Base-by-base conservation (phyloP, 1,140 invertebrate genomes). In the Drosophila orena region DNA sequence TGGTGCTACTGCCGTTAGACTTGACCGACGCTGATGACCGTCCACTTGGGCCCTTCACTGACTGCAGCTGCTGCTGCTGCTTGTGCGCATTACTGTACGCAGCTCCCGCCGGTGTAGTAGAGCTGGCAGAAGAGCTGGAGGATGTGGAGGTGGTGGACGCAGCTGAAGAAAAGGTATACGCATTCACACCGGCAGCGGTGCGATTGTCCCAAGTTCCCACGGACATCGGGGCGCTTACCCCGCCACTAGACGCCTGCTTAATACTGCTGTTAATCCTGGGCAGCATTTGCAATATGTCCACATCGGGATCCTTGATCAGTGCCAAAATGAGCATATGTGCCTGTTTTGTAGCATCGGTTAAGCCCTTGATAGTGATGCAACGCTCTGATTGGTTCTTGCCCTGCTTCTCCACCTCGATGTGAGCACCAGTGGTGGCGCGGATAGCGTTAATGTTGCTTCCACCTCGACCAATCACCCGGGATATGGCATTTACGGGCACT, bases 401-500 rank as follows among this genome's bases (percentile, higher is more conserved):
- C 93, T 98, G 97, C 91, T 99, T 99, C 92, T 99, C 98, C 2
- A 99, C 97, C 93, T 99, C 98, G 88, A 99, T 99, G 91, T 99
- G 97, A 4, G 98, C 98, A 53, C 98, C 97, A 14, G 98, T 99
- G 22, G 97, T 96, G 66, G 97, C 96, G 68, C 98, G 94, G 85
- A 99, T 99, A 6, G 98, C 97, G 94, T 99, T 99, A 77, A 99
- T 99, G 93, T 99, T 99, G 93, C 96, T 98, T 20, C 98, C 98
- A 17, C 97, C 98, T 84, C 98, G 95, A 2, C 98, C 98, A 91
- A 99, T 99, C 1, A 99, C 98, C 66, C 98, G 94, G 77, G 97
- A 98, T 50, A 99, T 99, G 44, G 98, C 98, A 93, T 97, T 97
- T 15, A 97, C 95, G 49, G 98, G 97, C 56, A 99, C 98, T 10